These are phyloP conservation scores for Hydropsyche betteni DNA, from an alignment of 2,888 invertebrate species.

Conservation along the genomic window DNA sequence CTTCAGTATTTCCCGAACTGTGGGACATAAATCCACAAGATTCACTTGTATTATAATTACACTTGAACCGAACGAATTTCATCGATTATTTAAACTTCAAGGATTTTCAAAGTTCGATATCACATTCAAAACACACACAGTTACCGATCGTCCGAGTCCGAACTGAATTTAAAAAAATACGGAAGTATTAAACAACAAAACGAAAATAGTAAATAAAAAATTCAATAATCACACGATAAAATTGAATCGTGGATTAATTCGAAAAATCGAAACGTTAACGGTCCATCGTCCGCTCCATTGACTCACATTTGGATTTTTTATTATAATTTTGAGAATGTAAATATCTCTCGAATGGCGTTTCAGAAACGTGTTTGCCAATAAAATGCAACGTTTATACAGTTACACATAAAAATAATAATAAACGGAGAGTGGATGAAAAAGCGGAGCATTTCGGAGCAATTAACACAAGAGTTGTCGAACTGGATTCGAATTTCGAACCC, in stretches of 20 bases:
- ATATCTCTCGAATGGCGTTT: neutral
- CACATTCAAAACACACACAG: neutral
- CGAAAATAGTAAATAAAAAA: too few species aligned
- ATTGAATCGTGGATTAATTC: neutral
- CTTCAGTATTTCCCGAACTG: neutral
- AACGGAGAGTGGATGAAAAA: neutral
- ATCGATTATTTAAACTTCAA: neutral
- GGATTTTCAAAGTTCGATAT: neutral
- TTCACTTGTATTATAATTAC: neutral
- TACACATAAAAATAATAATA: neutral
- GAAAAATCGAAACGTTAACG: neutral
- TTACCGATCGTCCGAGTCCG: neutral
- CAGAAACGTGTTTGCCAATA: constrained; percentile 8
- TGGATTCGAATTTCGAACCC: neutral
- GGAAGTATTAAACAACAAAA: neutral
- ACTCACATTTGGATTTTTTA: constrained; percentile 13
- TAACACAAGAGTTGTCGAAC: constrained; percentile 3
- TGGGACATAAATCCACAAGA: neutral
- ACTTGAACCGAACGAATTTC: neutral
- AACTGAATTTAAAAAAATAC: neutral
- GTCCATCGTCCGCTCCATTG: constrained; percentile 3
- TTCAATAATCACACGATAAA: neutral
- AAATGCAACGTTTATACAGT: constrained; percentile 18
- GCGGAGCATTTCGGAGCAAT: constrained; percentile 11
- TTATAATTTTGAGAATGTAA: too few species aligned